phyloP scores from a whole-genome alignment of 2,113 vertebrate species.

The Halichoeres trimaculatus region DNA sequence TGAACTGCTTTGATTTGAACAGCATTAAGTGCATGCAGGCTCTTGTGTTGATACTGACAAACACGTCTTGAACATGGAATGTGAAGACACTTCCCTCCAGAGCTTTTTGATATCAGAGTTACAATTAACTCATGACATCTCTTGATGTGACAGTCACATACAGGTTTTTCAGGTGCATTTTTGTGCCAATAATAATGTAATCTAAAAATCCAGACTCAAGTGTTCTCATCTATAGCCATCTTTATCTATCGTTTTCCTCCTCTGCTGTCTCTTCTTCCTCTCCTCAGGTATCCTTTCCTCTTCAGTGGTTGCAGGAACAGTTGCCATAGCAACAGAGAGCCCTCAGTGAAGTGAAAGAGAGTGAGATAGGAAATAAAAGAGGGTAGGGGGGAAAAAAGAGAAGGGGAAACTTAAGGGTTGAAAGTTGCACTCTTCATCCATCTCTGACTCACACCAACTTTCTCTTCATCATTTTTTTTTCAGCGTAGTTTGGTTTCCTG shows the following conservation, averaged over 20 bases:
- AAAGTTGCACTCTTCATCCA: conserved; percentile 20
- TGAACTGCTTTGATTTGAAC: too few relatives aligned
- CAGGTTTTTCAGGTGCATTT: not conserved
- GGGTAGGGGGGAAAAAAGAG: conserved; percentile 1
- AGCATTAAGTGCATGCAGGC: too few relatives aligned
- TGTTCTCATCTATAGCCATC: conserved; percentile 20
- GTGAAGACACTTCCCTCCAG: too few relatives aligned
- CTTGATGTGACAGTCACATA: too few relatives aligned
- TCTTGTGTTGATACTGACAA: too few relatives aligned
- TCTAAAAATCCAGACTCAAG: not conserved
- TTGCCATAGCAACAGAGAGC: conserved; percentile 75
- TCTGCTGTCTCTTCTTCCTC: conserved; percentile 31
- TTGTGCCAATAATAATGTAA: too few relatives aligned
- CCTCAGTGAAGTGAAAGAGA: conserved; percentile 41
- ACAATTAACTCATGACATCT: too few relatives aligned
- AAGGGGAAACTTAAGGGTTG: conserved; percentile 29
- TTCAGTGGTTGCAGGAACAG: conserved; percentile 49
- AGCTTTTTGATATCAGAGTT: too few relatives aligned
- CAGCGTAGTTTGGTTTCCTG: conserved; percentile 33
- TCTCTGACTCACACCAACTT: conserved; percentile 24
- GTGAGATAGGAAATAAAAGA: conserved; percentile 14
- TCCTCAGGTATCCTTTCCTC: conserved; percentile 68
- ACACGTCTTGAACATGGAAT: too few relatives aligned
- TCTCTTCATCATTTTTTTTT: not conserved
- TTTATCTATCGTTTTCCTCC: conserved; percentile 30